Evolutionary conservation across 1,140 invertebrate genomes (phyloP).

Genomic region (Drosophila athabasca): DNA sequence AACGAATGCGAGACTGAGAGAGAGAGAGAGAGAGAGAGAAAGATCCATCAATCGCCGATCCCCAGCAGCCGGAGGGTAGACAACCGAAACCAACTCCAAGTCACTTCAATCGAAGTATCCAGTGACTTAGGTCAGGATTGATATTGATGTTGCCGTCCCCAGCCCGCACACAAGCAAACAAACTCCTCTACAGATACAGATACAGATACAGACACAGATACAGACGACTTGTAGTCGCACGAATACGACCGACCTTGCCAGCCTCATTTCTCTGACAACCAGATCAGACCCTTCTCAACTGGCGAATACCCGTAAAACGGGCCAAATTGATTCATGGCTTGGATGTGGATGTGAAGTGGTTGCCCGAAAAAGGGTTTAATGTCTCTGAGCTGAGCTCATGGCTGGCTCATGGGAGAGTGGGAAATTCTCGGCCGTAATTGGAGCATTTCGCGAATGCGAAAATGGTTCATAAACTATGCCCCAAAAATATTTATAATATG

Average conservation of each 20-base stretch:
- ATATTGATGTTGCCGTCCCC: constrained; percentile 52
- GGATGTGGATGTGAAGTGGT: constrained; percentile 15
- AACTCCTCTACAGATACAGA: constrained; percentile 14
- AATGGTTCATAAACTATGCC: constrained; percentile 48
- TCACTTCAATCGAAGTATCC: not conserved
- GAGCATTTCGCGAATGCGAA: constrained; percentile 65
- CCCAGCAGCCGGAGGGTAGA: constrained; percentile 23
- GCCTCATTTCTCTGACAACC: constrained; percentile 44
- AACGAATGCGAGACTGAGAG: constrained; percentile 41
- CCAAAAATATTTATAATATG: constrained; percentile 38
- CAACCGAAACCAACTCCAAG: constrained; percentile 28
- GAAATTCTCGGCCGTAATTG: constrained; percentile 69
- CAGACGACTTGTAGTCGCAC: not conserved
- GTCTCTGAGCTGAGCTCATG: constrained; percentile 6
- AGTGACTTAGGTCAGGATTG: constrained; percentile 76
- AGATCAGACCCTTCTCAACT: constrained; percentile 47
- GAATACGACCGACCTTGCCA: constrained; percentile 56
- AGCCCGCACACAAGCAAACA: constrained; percentile 17
- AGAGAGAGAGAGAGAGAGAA: constrained; percentile 30
- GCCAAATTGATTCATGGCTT: constrained; percentile 31
- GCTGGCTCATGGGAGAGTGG: not conserved
- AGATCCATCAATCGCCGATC: constrained; percentile 64
- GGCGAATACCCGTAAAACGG: constrained; percentile 4
- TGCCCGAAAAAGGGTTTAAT: constrained; percentile 34
- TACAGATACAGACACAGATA: constrained; percentile 9